Base-by-base conservation (phyloP, 2,888 invertebrate species). In the Druceiella hillmani region DNA sequence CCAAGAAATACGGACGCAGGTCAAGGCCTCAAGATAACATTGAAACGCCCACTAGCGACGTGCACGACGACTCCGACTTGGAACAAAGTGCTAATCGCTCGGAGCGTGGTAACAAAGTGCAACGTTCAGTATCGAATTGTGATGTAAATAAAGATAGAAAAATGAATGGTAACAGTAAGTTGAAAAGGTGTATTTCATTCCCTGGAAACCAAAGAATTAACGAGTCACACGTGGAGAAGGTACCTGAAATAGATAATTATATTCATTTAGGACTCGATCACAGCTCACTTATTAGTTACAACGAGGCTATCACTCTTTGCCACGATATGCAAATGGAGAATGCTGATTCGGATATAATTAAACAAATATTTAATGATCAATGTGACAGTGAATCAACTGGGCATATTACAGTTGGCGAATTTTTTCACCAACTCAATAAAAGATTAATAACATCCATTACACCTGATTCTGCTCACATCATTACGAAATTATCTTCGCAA, bases 1-100 rank as follows among this genome's bases (percentile, higher is more conserved):
- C 80, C 14, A 86, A 86, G 55, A 83, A 83, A 56, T 86, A 86
- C 61, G 86, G 85, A 1, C 70, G 86, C 1, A 69, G 84, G 30
- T 83, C 83, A 2, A 70, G 82, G 25, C 83, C 83, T 1, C 72
- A 73, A 44, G 61, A 36, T 27, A 42, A 26, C 27, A 33, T 15
- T 17, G 39, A 30, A 14, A 35, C 36, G 15, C 11, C 30, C 6
- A 32, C 39, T 14, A 17, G 27, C 10, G 14, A 26, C 13, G 17
- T 20, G 17, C 27, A 37, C 6, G 36, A 31, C 3, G 33, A 22
- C 17, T 29, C 36, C 36, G 30, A 42, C 38, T 5, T 10, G 5
- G 27, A 9, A 7, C 5, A 4, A 9, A 27, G 11, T 11, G 11
- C n/a, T 11, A 9, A 7, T 20, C 31, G 14, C 38, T 16, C 40